Percentiles rank a stretch among this genome's conserved stretches.
Evolutionary conservation across 2,888 invertebrate genomes (phyloP).

Genomic region (Antheraea assamensis): DNA sequence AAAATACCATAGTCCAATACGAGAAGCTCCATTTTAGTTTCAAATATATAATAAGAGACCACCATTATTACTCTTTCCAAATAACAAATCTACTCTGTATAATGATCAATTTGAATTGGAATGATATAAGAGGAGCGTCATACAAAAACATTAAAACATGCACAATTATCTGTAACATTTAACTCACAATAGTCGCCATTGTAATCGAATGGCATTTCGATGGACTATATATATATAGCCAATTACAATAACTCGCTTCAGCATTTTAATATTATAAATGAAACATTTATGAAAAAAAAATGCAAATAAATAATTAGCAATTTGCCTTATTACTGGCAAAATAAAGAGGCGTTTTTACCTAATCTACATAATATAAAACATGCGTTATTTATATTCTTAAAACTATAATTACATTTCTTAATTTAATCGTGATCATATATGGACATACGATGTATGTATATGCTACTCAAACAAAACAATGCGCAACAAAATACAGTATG

Average conservation of each 20-base stretch:
- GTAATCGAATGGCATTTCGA: conserved; percentile 30
- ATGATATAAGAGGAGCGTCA: neutral
- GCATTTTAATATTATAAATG: conserved; percentile 69
- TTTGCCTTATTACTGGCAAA: conserved; percentile 64
- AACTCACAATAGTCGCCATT: neutral
- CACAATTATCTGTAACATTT: neutral
- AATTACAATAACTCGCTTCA: conserved; percentile 70
- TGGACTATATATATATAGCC: conserved; percentile 62
- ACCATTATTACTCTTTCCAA: neutral
- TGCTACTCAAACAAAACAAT: conserved; percentile 52
- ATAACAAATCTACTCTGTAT: conserved; percentile 2
- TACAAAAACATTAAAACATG: neutral
- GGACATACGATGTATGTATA: conserved; percentile 67
- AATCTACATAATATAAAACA: conserved; percentile 81
- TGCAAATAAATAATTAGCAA: conserved; percentile 81
- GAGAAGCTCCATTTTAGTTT: conserved; percentile 54
- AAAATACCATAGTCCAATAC: conserved; percentile 62
- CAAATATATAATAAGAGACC: conserved; percentile 37
- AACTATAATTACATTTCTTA: conserved; percentile 76
- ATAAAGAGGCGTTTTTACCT: conserved; percentile 72
- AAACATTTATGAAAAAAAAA: conserved; percentile 77
- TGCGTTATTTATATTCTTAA: conserved; percentile 74
- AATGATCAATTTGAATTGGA: neutral
- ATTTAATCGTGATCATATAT: conserved; percentile 65
- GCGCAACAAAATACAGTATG: conserved; percentile 41